These are phyloP conservation scores for Gymnoscopelus braueri DNA, from an alignment of 2,797 vertebrate genomes.

Conservation along the genomic window DNA sequence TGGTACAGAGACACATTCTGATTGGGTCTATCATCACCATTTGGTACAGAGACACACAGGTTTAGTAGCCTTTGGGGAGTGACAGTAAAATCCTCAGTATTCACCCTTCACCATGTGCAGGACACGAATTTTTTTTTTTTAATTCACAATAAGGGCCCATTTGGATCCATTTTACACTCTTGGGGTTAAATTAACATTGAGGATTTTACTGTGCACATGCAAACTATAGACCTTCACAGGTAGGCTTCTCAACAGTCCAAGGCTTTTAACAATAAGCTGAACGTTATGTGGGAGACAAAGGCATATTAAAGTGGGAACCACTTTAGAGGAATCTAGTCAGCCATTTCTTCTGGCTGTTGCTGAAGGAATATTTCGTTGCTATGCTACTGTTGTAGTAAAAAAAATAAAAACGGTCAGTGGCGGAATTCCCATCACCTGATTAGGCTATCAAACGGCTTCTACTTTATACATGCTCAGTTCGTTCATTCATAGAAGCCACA, in stretches of 20 bases:
- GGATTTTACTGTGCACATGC: too few relatives aligned
- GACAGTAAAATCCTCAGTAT: too few relatives aligned
- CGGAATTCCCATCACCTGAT: conserved; percentile 69
- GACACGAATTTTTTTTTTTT: too few relatives aligned
- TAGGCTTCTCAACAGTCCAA: not conserved
- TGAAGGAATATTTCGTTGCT: conserved; percentile 55
- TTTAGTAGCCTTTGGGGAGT: too few relatives aligned
- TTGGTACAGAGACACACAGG: too few relatives aligned
- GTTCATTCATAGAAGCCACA: conserved; percentile 4
- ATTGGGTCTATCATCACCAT: too few relatives aligned
- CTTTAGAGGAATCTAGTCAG: conserved; percentile 25
- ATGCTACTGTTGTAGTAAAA: conserved; percentile 40
- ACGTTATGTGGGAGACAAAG: conserved; percentile 12
- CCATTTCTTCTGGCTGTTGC: conserved; percentile 64
- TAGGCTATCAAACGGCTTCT: conserved; percentile 33
- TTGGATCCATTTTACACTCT: too few relatives aligned
- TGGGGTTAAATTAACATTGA: too few relatives aligned
- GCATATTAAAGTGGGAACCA: conserved; percentile 4
- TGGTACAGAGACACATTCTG: too few relatives aligned
- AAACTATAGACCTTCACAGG: too few relatives aligned
- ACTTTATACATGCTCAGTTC: not conserved
- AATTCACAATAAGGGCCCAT: too few relatives aligned
- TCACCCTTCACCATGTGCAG: too few relatives aligned
- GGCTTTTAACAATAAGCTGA: conserved; percentile 5
- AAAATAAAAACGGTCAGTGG: conserved; percentile 27